Evolutionary conservation across 2,888 invertebrate species (phyloP).

Genomic region (Clistopyga incitator): DNA sequence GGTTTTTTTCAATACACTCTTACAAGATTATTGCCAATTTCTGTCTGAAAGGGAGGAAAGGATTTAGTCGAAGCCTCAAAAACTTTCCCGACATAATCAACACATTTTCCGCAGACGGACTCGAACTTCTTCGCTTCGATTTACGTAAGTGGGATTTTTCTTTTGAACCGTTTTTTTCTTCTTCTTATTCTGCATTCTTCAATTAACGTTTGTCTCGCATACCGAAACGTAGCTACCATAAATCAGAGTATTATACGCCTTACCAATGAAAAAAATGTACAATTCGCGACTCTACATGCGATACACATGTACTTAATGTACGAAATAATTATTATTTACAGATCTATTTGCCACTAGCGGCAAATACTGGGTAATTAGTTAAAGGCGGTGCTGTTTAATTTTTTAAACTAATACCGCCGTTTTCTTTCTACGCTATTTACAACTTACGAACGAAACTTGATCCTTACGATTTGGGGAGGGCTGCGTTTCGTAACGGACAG

Average conservation of each 20-base stretch:
- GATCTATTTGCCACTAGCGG: slow-evolving; percentile 45
- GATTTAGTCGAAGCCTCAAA: slow-evolving; percentile 8
- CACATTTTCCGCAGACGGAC: slow-evolving; percentile 37
- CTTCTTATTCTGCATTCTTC: background rate
- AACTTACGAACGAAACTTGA: slow-evolving; percentile 58
- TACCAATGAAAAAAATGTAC: slow-evolving; percentile 55
- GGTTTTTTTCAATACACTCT: too few species aligned
- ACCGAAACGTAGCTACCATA: slow-evolving; percentile 42
- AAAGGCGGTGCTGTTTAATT: slow-evolving; percentile 7
- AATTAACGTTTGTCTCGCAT: slow-evolving; percentile 32
- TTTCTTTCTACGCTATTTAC: slow-evolving; percentile 52
- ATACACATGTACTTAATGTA: slow-evolving; percentile 52
- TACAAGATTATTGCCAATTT: too few species aligned
- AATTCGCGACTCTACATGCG: slow-evolving; percentile 55
- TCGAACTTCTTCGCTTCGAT: slow-evolving; percentile 34
- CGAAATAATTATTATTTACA: slow-evolving; percentile 62
- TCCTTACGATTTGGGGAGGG: slow-evolving; percentile 46
- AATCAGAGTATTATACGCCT: slow-evolving; percentile 64
- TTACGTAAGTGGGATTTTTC: slow-evolving; percentile 57
- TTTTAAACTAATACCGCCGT: background rate
- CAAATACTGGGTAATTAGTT: slow-evolving; percentile 45
- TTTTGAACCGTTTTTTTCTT: background rate
- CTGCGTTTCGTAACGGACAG: background rate
- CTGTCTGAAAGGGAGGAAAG: background rate
- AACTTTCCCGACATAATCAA: slow-evolving; percentile 15